A percentile compares a stretch with the other conserved stretches of the same genome.
These are phyloP conservation scores for Polymixis flavicincta DNA, from an alignment of 2,888 invertebrate species.

Conservation along the genomic window DNA sequence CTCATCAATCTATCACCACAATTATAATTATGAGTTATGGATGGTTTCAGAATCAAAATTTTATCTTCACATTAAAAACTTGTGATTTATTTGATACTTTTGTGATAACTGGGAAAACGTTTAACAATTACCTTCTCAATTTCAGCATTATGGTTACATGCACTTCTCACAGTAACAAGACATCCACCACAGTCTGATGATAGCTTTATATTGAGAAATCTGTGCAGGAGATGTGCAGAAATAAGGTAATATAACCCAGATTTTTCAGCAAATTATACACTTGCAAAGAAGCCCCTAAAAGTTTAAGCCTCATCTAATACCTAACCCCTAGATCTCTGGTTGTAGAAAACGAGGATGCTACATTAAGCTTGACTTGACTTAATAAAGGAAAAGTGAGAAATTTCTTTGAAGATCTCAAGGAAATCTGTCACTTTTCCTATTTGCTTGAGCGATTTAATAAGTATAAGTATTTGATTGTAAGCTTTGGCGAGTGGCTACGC, in stretches of 20 bases:
- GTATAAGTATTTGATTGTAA: too few species aligned
- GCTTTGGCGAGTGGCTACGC: too few species aligned
- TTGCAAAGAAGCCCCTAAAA: neutral
- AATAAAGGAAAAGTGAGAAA: too few species aligned
- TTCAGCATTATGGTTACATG: conserved; percentile 93
- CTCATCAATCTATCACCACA: too few species aligned
- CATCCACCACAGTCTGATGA: conserved; percentile 93
- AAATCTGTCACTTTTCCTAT: too few species aligned
- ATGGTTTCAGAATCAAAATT: neutral
- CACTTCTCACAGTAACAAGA: conserved; percentile 92
- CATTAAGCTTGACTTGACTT: neutral
- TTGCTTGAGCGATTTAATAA: neutral
- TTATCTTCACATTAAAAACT: neutral
- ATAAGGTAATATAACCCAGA: conserved; percentile 82
- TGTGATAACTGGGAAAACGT: neutral
- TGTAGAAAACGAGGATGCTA: neutral
- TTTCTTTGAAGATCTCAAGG: neutral
- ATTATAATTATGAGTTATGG: too few species aligned
- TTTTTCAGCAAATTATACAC: neutral
- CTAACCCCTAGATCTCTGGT: neutral
- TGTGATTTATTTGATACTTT: neutral
- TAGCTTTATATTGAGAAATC: conserved; percentile 91
- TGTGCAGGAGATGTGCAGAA: conserved; percentile 92
- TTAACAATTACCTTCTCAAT: conserved; percentile 31
- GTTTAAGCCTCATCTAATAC: neutral